Evolutionary conservation across 2,113 vertebrate species (phyloP).

Genomic region (Bothrops jararaca): DNA sequence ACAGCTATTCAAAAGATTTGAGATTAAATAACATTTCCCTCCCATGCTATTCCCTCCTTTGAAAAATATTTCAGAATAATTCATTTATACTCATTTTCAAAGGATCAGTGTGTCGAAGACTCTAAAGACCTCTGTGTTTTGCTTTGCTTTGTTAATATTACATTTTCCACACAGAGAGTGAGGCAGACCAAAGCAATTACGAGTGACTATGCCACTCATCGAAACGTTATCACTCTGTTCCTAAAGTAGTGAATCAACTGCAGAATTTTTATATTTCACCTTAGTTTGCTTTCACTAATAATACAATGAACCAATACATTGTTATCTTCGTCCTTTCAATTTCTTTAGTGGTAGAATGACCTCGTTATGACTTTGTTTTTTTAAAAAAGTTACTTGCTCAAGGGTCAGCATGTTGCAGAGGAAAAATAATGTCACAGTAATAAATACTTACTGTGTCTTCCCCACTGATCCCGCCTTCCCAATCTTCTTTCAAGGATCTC

Average conservation of each 20-base stretch:
- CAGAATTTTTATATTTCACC: background rate
- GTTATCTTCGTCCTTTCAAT: background rate
- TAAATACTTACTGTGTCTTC: background rate
- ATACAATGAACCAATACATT: background rate
- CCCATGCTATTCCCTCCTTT: constrained; percentile 17
- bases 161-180: constrained; percentile 8
- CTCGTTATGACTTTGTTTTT: background rate
- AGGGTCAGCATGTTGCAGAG: background rate
- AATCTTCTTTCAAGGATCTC: background rate
- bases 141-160: constrained; percentile 6
- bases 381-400: background rate
- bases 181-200: constrained; percentile 11
- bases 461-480: no score
- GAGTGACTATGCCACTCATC: background rate
- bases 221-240: background rate
- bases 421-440: background rate
- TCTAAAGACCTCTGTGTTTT: background rate
- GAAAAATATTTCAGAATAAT: constrained; percentile 16
- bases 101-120: background rate
- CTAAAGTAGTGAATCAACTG: constrained; percentile 11
- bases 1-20: constrained; percentile 23
- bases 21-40: constrained; percentile 20
- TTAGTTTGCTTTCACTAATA: background rate
- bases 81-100: constrained; percentile 12
- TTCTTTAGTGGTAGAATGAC: background rate